These are phyloP conservation scores for Lamellibrachia columna DNA, from an alignment of 2,888 invertebrate genomes.

Conservation along the genomic window DNA sequence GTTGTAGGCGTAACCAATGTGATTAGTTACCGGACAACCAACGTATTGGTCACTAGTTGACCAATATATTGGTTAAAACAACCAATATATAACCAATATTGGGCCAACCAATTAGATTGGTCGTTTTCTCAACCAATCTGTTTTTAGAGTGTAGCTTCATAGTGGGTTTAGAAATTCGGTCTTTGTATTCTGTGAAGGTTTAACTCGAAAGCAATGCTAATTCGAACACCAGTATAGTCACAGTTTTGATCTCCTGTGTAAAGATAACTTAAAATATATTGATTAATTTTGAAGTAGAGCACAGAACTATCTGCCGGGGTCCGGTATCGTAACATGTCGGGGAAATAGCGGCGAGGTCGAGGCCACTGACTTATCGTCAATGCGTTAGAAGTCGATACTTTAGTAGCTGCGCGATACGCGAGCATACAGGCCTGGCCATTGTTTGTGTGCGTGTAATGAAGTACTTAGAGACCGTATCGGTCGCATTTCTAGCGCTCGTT, in stretches of 20 bases:
- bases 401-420: background rate
- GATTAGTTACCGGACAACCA: no score
- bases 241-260: background rate
- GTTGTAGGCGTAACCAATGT: no score
- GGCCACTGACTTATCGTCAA: background rate
- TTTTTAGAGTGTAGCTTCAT: background rate
- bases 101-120: no score
- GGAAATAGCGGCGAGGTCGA: background rate
- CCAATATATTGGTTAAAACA: no score
- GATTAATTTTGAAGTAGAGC: background rate
- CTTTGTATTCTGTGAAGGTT: background rate
- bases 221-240: background rate
- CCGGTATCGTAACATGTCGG: background rate
- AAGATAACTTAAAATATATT: background rate
- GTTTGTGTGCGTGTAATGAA: background rate
- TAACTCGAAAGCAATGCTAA: background rate
- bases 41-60: no score
- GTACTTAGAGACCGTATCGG: conserved; percentile 10
- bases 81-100: no score
- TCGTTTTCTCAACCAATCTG: no score
- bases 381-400: conserved; percentile 16
- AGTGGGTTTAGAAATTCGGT: background rate
- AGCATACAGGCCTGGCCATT: background rate
- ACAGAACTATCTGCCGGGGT: background rate
- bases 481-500: background rate